phyloP scores from a whole-genome alignment of 2,113 vertebrate genomes.

The Pseudolaguvia tuberculata region DNA sequence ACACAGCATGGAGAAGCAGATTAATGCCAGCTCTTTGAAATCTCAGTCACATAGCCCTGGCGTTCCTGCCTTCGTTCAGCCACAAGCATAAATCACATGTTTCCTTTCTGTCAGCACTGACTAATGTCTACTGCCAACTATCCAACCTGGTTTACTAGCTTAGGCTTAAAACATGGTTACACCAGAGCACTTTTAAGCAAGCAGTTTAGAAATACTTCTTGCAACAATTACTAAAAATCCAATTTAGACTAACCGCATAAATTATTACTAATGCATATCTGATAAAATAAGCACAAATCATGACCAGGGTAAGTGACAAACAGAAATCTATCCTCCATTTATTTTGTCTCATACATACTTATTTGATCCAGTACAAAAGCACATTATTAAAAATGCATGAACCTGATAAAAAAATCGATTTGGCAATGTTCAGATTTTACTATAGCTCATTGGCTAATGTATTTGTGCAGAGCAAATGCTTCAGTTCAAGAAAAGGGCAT shows the following conservation, averaged over 20 bases:
- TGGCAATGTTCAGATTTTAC: neutral
- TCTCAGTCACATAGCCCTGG: constrained; percentile 54
- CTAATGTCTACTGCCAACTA: constrained; percentile 55
- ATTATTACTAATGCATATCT: neutral
- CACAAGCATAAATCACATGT: constrained; percentile 61
- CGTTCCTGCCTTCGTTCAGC: constrained; percentile 47
- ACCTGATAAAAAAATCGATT: constrained; percentile 12
- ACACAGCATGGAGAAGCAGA: constrained; percentile 52
- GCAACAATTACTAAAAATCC: neutral
- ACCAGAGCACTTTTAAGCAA: constrained; percentile 16
- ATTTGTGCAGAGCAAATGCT: neutral
- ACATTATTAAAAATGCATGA: constrained; percentile 21
- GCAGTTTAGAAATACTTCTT: neutral
- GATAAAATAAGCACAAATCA: constrained; percentile 2
- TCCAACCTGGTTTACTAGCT: constrained; percentile 50
- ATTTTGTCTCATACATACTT: constrained; percentile 6
- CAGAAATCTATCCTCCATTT: constrained; percentile 4
- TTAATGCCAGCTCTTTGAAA: constrained; percentile 64
- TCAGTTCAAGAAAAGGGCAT: neutral
- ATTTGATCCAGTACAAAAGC: neutral
- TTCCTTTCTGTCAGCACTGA: constrained; percentile 58
- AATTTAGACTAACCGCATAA: neutral
- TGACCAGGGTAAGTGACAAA: neutral
- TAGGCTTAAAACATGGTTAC: constrained; percentile 57
- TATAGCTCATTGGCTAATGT: neutral